Evolutionary conservation across 2,888 invertebrate species (phyloP).

Genomic region (Sphaerolaimus hirsutus): DNA sequence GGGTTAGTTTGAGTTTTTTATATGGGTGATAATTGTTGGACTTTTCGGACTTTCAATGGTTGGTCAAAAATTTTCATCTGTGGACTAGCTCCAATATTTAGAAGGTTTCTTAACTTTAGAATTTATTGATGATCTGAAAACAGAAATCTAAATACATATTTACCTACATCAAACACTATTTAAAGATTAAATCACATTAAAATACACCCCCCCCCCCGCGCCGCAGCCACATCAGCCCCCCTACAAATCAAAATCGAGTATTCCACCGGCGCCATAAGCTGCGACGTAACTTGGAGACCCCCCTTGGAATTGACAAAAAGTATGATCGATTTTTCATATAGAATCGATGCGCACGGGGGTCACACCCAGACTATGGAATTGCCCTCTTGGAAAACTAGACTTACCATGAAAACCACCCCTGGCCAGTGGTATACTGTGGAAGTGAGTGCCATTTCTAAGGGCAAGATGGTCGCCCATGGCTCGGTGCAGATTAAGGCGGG

Average conservation of each 20-base stretch:
- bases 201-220: too few relatives aligned
- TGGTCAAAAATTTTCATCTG: too few relatives aligned
- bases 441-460: not conserved
- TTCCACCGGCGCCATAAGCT: not conserved
- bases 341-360: conserved; percentile 1
- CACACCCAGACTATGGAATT: conserved; percentile 1
- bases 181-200: too few relatives aligned
- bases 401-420: conserved; percentile 2
- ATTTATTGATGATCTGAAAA: too few relatives aligned
- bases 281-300: not conserved
- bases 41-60: too few relatives aligned
- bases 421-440: conserved; percentile 3
- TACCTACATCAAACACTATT: too few relatives aligned
- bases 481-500: conserved; percentile 1
- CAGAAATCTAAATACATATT: too few relatives aligned
- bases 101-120: too few relatives aligned
- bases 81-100: too few relatives aligned
- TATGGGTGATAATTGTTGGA: too few relatives aligned
- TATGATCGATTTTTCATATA: not conserved
- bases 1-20: too few relatives aligned
- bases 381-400: not conserved
- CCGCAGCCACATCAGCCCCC: too few relatives aligned
- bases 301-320: not conserved
- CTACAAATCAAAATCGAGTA: not conserved
- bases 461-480: not conserved